These are phyloP conservation scores for Heteromyza rotundicornis DNA, from an alignment of 2,888 invertebrate genomes.

Conservation along the genomic window DNA sequence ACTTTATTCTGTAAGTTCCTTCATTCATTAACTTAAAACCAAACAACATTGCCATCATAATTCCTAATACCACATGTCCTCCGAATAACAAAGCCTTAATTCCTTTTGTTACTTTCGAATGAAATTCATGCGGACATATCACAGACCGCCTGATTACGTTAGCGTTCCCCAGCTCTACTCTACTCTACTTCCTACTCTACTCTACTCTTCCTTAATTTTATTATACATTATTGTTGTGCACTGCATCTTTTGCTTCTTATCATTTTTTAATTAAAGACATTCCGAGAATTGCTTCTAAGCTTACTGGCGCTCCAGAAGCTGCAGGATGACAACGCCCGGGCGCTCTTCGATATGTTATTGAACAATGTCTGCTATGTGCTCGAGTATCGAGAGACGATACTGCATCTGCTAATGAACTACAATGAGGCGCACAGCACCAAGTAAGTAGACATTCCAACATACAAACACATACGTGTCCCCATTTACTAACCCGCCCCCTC, in stretches of 20 bases:
- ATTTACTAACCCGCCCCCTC: background rate
- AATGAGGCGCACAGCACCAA: slow-evolving; percentile 86
- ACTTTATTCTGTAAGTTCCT: no score
- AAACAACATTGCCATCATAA: no score
- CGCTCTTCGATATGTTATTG: slow-evolving; percentile 85
- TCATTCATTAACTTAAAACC: no score
- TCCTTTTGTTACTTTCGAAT: no score
- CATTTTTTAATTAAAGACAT: slow-evolving; percentile 66
- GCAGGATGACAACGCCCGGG: slow-evolving; percentile 72
- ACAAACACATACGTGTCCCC: no score
- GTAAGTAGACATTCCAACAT: slow-evolving; percentile 63
- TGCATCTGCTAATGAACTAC: slow-evolving; percentile 80
- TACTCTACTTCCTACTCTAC: no score
- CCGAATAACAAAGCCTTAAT: no score
- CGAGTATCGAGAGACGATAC: slow-evolving; percentile 91
- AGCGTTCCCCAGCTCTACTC: no score
- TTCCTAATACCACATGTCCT: no score
- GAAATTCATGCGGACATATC: no score
- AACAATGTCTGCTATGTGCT: slow-evolving; percentile 91
- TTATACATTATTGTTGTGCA: background rate
- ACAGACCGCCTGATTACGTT: no score
- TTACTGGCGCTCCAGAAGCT: slow-evolving; percentile 82
- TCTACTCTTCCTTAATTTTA: background rate
- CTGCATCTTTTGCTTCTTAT: slow-evolving; percentile 18
- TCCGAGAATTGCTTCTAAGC: slow-evolving; percentile 84